These are phyloP conservation scores for Zhuqinia jingwanae DNA, from an alignment of 2,888 invertebrate species.

Conservation along the genomic window DNA sequence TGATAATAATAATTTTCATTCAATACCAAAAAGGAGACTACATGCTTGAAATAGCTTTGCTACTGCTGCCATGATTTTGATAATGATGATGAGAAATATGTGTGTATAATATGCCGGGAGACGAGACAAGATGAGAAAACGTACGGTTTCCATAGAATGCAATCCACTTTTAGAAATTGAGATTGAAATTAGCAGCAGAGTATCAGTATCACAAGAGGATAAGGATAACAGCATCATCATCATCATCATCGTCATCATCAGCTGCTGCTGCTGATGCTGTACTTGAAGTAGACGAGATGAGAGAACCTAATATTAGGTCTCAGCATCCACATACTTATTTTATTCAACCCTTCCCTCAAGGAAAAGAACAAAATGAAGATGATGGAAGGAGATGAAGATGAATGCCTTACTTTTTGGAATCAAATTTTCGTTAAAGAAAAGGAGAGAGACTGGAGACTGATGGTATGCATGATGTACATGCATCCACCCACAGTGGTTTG, in stretches of 20 bases:
- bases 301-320: no score
- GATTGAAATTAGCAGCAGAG: constrained; percentile 43
- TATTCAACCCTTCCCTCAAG: constrained; percentile 17
- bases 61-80: neutral
- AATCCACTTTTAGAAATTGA: constrained; percentile 27
- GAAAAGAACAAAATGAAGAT: neutral
- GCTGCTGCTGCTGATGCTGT: neutral
- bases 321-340: no score
- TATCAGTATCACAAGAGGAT: constrained; percentile 1
- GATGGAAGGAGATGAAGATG: constrained; percentile 7
- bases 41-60: no score
- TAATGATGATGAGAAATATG: constrained; percentile 8
- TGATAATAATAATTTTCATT: constrained; percentile 19
- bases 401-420: constrained; percentile 28
- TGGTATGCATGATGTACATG: no score
- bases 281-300: neutral
- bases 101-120: no score
- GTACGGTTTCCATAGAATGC: neutral
- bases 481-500: neutral
- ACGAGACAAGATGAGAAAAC: no score
- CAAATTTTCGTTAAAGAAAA: constrained; percentile 18
- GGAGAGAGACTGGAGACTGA: neutral
- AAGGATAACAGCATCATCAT: neutral
- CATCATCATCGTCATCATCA: neutral
- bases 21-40: neutral